Evolutionary conservation across 2,113 vertebrate species (phyloP), one percentile per base, ranked within the genome.

Genomic region (Phrynocephalus versicolor): DNA sequence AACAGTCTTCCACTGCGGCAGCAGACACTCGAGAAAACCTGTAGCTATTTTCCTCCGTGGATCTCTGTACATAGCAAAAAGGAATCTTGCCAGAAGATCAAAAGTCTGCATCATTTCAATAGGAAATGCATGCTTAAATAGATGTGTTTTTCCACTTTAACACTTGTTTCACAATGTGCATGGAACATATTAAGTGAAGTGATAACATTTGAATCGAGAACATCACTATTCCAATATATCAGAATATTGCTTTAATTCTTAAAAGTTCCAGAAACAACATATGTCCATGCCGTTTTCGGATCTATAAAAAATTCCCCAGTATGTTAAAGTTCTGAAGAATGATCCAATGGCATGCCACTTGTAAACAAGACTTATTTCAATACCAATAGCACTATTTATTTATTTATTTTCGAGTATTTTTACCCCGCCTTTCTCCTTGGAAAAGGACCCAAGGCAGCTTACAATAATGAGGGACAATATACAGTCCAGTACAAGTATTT

Each of bases 331-430:
- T 77, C 19, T 27, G 12, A 33, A 37, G n/a, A 76, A 27, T 77
- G 14, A 60, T 25, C 10, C 27, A 60, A 39, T 21, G 19, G 2
- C 3, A 25, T n/a, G 10, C 16, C 74, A 69, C 41, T 77, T 60
- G 33, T 16, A 70, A 14, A 16, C 25, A 69, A 69, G 27, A 58
- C 25, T 70, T 55, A 70, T 73, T 88, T 76, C 30, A 89, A 85
- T 82, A 51, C 10, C 45, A 51, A 51, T 10, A 51, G 45, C 45
- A n/a, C n/a, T n/a, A n/a, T n/a, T n/a, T n/a, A n/a, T n/a, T n/a
- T n/a, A n/a, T n/a, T n/a, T n/a, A n/a, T n/a, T n/a, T n/a, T n/a
- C n/a, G n/a, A n/a, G n/a, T n/a, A n/a, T n/a, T n/a, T n/a, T n/a
- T n/a, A n/a, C n/a, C n/a, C n/a, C n/a, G n/a, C n/a, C n/a, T n/a